Evolutionary conservation across 2,113 vertebrate genomes (phyloP).

Genomic region (Apteryx owenii): DNA sequence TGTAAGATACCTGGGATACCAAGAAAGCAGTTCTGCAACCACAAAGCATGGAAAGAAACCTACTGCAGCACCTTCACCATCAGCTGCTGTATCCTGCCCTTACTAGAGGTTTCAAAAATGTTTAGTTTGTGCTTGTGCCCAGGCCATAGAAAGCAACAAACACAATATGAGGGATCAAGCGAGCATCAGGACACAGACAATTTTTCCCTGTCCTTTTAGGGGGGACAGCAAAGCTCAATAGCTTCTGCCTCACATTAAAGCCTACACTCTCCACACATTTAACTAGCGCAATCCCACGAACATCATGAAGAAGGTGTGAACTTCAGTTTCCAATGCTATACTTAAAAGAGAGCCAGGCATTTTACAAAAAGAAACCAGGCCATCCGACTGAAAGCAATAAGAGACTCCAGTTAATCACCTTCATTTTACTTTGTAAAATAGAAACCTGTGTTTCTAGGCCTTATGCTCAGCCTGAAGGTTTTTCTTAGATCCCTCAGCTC

Average conservation of each 20-base stretch:
- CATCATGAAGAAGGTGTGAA: not conserved
- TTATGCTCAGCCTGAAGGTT: not conserved
- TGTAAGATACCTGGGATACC: not conserved
- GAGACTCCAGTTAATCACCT: not conserved
- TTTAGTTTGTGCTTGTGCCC: not conserved
- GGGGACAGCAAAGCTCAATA: not conserved
- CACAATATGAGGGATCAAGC: rapidly evolving
- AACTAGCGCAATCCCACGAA: rapidly evolving
- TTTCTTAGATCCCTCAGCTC: not conserved
- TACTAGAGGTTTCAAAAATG: not conserved
- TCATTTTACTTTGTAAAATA: not conserved
- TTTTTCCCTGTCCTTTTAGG: not conserved
- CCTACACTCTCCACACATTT: not conserved
- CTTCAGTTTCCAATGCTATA: rapidly evolving
- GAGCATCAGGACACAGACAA: rapidly evolving
- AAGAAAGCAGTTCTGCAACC: not conserved
- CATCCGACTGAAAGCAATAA: rapidly evolving
- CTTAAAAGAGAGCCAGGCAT: not conserved
- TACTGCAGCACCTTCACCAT: not conserved
- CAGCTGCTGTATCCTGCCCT: not conserved
- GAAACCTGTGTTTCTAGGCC: not conserved
- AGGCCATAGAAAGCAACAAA: not conserved
- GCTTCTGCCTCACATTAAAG: not conserved
- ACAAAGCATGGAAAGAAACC: not conserved
- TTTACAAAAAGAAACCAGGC: not conserved